Conservation (phyloP, 2,888 invertebrate genomes). For the Amphiduros pacificus region DNA sequence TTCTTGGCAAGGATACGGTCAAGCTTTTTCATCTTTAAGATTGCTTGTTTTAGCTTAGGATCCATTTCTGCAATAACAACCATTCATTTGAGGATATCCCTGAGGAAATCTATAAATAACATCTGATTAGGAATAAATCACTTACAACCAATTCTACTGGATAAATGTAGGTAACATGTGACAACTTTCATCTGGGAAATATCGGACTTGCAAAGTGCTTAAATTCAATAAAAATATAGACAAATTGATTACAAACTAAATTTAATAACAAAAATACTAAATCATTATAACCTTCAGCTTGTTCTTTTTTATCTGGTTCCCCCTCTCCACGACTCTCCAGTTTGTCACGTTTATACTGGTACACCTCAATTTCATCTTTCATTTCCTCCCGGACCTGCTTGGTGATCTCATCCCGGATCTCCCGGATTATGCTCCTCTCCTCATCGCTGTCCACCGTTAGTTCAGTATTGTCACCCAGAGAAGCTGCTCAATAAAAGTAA, state of each 20-base stretch:
- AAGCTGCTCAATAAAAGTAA: neutral
- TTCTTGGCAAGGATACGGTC: slow-evolving; percentile 51
- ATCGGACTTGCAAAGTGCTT: no score
- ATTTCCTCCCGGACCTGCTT: slow-evolving; percentile 47
- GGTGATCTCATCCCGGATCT: slow-evolving; percentile 50
- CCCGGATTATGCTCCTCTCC: slow-evolving; percentile 48
- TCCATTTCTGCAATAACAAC: no score
- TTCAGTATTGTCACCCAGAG: slow-evolving; percentile 6
- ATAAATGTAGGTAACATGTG: no score
- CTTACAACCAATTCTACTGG: no score
- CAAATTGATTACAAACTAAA: no score
- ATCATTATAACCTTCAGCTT: no score
- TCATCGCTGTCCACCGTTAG: slow-evolving; percentile 52
- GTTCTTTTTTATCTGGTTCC: slow-evolving; percentile 29
- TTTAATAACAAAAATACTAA: no score
- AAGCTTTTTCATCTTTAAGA: slow-evolving; percentile 55
- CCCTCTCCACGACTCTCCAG: slow-evolving; percentile 13
- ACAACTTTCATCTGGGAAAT: no score
- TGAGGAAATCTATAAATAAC: no score
- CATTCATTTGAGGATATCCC: no score
- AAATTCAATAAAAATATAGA: no score
- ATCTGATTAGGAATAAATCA: no score
- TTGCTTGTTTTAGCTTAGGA: slow-evolving; percentile 49
- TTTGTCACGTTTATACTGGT: slow-evolving; percentile 25
- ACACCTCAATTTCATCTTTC: slow-evolving; percentile 49